These are phyloP conservation scores for Drosophila merina DNA, from an alignment of 2,888 invertebrate genomes.

Conservation along the genomic window DNA sequence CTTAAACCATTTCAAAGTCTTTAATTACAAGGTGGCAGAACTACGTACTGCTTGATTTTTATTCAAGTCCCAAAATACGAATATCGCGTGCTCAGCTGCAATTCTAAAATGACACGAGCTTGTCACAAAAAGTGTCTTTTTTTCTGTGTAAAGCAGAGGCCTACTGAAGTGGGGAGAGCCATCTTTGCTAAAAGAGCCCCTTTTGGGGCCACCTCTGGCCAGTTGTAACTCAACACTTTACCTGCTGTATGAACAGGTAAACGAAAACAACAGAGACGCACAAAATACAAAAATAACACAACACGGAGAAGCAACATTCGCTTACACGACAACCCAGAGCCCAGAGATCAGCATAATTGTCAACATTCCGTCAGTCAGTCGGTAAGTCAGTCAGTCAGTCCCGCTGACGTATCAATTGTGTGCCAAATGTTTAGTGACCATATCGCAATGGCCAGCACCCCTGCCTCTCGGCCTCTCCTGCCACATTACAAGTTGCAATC, in stretches of 20 bases:
- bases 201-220: constrained; percentile 15
- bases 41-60: not conserved
- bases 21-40: constrained; percentile 14
- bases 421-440: constrained; percentile 81
- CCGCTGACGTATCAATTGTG: constrained; percentile 78
- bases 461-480: constrained; percentile 1
- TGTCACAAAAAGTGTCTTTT: constrained; percentile 49
- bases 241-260: constrained; percentile 17
- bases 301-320: constrained; percentile 18
- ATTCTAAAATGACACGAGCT: constrained; percentile 47
- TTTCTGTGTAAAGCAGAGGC: constrained; percentile 46
- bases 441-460: constrained; percentile 53
- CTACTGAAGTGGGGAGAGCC: not conserved
- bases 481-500: constrained; percentile 26
- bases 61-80: not conserved
- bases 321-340: constrained; percentile 6
- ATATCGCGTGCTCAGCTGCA: constrained; percentile 63
- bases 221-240: constrained; percentile 48
- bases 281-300: constrained; percentile 19
- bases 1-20: constrained; percentile 7
- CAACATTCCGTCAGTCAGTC: constrained; percentile 46
- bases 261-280: constrained; percentile 18
- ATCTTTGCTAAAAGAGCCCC: not conserved
- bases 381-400: constrained; percentile 34
- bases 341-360: constrained; percentile 67